Base-by-base conservation (phyloP, 2,888 invertebrate genomes). In the Tetropium fuscum region DNA sequence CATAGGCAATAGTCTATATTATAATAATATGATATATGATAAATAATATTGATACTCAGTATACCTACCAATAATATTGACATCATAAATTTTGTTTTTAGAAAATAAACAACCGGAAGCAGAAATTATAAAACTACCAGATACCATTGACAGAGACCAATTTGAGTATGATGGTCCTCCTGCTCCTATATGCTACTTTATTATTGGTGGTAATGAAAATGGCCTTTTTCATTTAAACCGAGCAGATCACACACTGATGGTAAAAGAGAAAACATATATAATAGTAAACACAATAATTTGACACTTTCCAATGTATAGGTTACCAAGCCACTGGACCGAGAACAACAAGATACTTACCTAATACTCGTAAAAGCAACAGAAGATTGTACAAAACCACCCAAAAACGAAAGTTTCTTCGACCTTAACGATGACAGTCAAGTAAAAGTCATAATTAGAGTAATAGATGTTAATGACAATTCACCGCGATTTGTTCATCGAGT, bases 391-490 rank as follows among this genome's bases (percentile, higher is more conserved):
- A 82, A 84, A 1, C 76, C 83, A 0, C 91, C 92, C 0, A 82
- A 82, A 22, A 86, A 85, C 64, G 80, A 86, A 48, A 84, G 83
- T 51, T 83, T 83, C 36, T 83, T 85, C 57, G 87, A 89, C 70
- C 75, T 82, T 18, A 74, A 83, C 1, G 91, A 90, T 55, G 89
- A 91, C 67, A 92, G 92, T 8, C 82, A 91, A 1, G 82, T 95
- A 0, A 87, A 87, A 73, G 87, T 94, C 0, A 79, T 87, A 6
- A 83, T 95, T 0, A 85, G 84, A 53, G 91, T 98, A 0, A 81
- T 86, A 36, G 98, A 98, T 74, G 87, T 95, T 1, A 97, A 98
- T 75, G 98, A 98, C 75, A 97, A 97, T 80, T 85, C 93, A 0
- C 97, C 98, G 0, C 86, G 84, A 73, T 97, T 97, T 77, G 82